These are phyloP conservation scores for Poeciliopsis retropinna DNA, from an alignment of 2,113 vertebrate genomes.

Conservation along the genomic window DNA sequence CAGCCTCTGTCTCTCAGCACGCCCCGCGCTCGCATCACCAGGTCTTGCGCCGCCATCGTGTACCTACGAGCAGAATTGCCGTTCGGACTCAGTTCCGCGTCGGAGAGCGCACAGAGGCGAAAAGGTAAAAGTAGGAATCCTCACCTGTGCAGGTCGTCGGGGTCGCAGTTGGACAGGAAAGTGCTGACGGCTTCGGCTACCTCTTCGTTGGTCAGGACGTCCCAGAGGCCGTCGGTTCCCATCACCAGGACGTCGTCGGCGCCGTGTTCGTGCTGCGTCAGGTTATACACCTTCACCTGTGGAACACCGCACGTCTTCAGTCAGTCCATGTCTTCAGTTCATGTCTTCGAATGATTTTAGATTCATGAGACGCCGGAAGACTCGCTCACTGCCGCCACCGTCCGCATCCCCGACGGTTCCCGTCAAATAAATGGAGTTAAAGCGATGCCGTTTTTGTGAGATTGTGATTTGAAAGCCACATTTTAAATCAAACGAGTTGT, in stretches of 20 bases:
- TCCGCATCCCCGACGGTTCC: no score
- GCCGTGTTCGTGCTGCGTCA: constrained; percentile 88
- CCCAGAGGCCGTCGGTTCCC: constrained; percentile 97
- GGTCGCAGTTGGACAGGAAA: constrained; percentile 95
- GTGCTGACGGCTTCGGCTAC: constrained; percentile 91
- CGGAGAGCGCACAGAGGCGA: not conserved
- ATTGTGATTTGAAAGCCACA: no score
- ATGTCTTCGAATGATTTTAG: not conserved
- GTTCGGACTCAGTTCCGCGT: not conserved
- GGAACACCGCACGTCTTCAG: not conserved
- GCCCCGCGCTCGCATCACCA: constrained; percentile 96
- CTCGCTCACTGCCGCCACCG: no score
- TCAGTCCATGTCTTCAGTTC: not conserved
- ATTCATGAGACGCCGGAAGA: no score
- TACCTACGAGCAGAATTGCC: constrained; percentile 80
- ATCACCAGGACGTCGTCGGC: constrained; percentile 93
- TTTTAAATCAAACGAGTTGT: no score
- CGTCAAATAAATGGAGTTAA: no score
- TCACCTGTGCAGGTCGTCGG: constrained; percentile 93
- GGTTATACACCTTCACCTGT: constrained; percentile 92
- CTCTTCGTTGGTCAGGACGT: constrained; percentile 96
- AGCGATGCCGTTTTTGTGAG: no score
- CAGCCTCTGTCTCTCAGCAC: constrained; percentile 95
- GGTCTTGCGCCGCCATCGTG: constrained; percentile 94
- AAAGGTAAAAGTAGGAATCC: not conserved